A percentile compares a stretch with the other conserved stretches of the same genome.
These are phyloP conservation scores for Orgyia antiqua DNA, from an alignment of 2,888 invertebrate species.

Conservation along the genomic window DNA sequence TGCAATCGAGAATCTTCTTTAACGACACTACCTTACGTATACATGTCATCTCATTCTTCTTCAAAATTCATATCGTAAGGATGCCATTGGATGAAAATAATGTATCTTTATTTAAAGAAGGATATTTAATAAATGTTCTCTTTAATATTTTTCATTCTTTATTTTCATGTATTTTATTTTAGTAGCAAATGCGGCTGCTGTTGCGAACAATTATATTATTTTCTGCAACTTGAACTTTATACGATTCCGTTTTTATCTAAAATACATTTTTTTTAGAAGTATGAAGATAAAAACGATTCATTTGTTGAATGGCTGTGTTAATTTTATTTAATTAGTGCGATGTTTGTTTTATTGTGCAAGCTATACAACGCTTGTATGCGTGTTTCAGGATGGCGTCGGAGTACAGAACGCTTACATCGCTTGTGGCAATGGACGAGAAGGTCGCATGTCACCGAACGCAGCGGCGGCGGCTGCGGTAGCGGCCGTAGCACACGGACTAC, in stretches of 20 bases:
- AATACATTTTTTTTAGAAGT: no score
- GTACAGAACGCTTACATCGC: constrained; percentile 76
- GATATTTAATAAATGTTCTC: background rate
- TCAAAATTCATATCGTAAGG: constrained; percentile 4
- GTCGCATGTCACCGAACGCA: constrained; percentile 78
- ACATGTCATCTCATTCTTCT: no score
- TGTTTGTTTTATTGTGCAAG: constrained; percentile 9
- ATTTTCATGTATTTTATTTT: constrained; percentile 7
- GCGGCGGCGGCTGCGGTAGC: constrained; percentile 91
- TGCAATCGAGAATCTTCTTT: no score
- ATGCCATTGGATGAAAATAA: no score
- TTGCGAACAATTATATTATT: constrained; percentile 34
- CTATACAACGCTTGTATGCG: constrained; percentile 29
- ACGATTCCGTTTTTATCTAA: no score
- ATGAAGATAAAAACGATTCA: constrained; percentile 3
- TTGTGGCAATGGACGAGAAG: constrained; percentile 76
- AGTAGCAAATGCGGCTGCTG: constrained; percentile 46
- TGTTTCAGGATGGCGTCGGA: constrained; percentile 80
- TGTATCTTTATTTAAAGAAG: constrained; percentile 8
- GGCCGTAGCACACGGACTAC: constrained; percentile 89
- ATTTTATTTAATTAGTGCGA: constrained; percentile 2
- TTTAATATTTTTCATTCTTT: background rate
- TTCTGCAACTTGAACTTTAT: constrained; percentile 26
- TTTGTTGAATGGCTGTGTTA: constrained; percentile 1
- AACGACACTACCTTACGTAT: no score